phyloP scores from a whole-genome alignment of 2,113 vertebrate genomes.

The Hippopotamus amphibius region DNA sequence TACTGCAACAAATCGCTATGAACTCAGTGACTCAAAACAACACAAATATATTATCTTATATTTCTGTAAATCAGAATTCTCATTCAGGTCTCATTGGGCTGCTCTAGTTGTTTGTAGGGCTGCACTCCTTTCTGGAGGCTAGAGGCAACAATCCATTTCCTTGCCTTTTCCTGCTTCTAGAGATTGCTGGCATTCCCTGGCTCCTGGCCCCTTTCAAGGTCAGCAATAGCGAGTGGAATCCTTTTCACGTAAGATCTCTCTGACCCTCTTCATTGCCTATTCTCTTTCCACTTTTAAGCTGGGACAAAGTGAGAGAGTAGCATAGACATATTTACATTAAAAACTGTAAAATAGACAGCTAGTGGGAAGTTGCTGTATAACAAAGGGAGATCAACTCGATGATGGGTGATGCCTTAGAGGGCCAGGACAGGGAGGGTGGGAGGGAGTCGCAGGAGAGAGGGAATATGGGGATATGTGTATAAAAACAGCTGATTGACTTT shows the following conservation, averaged over 20 bases:
- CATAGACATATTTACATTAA: no score
- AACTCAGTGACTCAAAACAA: background rate
- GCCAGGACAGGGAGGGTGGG: no score
- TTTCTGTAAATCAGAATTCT: background rate
- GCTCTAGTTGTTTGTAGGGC: background rate
- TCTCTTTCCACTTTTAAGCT: background rate
- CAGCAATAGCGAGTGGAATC: background rate
- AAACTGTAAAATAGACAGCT: no score
- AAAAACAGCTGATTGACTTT: no score
- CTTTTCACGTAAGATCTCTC: background rate
- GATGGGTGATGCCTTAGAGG: no score
- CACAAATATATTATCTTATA: background rate
- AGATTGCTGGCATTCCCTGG: background rate
- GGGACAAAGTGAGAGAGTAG: no score
- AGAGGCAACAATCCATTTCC: background rate
- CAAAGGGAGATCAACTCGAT: no score
- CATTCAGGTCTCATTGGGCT: background rate
- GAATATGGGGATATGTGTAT: no score
- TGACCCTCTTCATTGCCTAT: background rate
- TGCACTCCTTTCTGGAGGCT: background rate
- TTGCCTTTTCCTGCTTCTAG: background rate
- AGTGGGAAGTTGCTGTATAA: no score
- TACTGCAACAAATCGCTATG: background rate
- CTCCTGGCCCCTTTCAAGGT: background rate
- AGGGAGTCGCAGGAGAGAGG: no score